A percentile compares a stretch with the other conserved stretches of the same genome.
Evolutionary conservation across 2,888 invertebrate species (phyloP).

Genomic region (Chymomyza caudatula): DNA sequence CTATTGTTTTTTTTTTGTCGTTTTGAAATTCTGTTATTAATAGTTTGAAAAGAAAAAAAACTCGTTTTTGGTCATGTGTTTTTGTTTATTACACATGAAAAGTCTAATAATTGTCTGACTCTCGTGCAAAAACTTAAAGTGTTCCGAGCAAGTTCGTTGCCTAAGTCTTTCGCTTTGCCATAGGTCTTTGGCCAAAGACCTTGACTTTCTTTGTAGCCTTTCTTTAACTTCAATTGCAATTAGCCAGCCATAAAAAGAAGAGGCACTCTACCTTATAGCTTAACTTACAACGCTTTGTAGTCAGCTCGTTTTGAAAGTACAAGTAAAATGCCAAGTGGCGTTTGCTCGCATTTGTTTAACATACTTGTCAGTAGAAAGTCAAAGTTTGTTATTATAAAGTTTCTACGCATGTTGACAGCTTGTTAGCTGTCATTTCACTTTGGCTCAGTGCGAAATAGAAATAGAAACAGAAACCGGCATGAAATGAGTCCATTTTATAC

Average conservation of each 20-base stretch:
- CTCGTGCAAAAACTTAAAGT: constrained; percentile 46
- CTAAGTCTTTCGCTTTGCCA: constrained; percentile 12
- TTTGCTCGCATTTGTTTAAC: not conserved
- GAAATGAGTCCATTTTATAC: not conserved
- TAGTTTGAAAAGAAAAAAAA: constrained; percentile 49
- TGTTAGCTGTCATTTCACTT: constrained; percentile 40
- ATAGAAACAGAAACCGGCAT: not conserved
- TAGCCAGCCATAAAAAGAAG: constrained; percentile 42
- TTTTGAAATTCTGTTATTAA: constrained; percentile 42
- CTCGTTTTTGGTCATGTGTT: constrained; percentile 42
- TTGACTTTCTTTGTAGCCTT: constrained; percentile 62
- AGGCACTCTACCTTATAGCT: constrained; percentile 30
- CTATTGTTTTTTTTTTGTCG: constrained; percentile 13
- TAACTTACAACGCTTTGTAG: constrained; percentile 39
- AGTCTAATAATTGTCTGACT: constrained; percentile 62
- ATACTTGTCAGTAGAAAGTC: constrained; percentile 62
- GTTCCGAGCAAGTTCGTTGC: constrained; percentile 35
- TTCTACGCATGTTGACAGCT: constrained; percentile 15
- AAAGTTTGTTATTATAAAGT: constrained; percentile 50
- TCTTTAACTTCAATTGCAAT: constrained; percentile 45
- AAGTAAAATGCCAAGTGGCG: not conserved
- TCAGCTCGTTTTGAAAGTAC: constrained; percentile 46
- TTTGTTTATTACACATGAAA: constrained; percentile 47
- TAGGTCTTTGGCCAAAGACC: constrained; percentile 43
- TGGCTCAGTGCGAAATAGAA: not conserved